Base-by-base conservation (phyloP, 2,113 vertebrate genomes). In the Sturnus vulgaris region DNA sequence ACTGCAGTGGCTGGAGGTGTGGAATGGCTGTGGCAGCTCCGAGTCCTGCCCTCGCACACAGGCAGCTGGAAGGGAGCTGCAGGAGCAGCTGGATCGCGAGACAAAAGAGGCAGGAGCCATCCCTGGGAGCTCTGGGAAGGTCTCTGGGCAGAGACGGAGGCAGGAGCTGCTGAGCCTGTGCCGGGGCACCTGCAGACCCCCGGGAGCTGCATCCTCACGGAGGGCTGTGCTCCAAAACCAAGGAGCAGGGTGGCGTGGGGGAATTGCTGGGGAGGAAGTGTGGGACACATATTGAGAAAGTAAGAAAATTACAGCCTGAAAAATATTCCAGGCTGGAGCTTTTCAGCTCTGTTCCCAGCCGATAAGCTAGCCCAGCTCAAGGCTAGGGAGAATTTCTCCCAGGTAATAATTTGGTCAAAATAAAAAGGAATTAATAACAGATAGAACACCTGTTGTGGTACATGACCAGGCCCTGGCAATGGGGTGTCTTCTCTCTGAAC, bases 121-220 rank as follows among this genome's bases (percentile, higher is more conserved):
- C 17, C 27, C 50, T n/a, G 33, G 63, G 44, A 65, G 75, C 60
- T 24, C 2, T 0, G 1, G 70, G 20, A 76, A 40, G 57, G 37
- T 17, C 73, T 47, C n/a, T 19, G 60, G 39, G 42, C 37, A 40
- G n/a, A 17, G 15, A 16, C 37, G 25, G 50, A 56, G n/a, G 23
- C 31, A 3, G 35, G 31, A 37, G 46, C 46, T 77, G 30, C 39
- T 27, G 64, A 1, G 27, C 59, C 33, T 5, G 39, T 28, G 42
- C 30, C 1, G 0, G 5, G 11, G 9, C 11, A 35, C 8, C 7
- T 24, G 17, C 0, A 1, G 33, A 12, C 15, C 28, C 1, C 0
- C 1, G 46, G 64, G 40, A 61, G 22, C 52, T 30, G 35, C 65
- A 50, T 20, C 49, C 40, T 40, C 22, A 1, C 39, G 0, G 0